These are phyloP conservation scores for Dendrocopos noguchii DNA, from an alignment of 2,113 vertebrate genomes.

Conservation along the genomic window DNA sequence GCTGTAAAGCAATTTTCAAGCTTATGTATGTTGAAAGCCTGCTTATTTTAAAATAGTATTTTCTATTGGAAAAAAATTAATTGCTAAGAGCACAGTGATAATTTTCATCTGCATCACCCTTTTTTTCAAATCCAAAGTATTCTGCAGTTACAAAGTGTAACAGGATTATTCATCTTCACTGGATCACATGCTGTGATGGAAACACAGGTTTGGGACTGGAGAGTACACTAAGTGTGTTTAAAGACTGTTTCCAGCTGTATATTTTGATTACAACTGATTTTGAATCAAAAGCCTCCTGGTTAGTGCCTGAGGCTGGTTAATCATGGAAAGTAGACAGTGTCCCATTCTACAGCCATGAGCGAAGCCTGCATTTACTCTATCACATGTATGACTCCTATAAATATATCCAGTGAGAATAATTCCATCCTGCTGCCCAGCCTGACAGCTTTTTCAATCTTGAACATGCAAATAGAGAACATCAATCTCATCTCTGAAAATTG, in stretches of 20 bases:
- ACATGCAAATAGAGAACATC: not conserved
- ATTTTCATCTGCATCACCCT: not conserved
- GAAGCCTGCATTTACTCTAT: not conserved
- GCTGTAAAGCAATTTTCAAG: not conserved
- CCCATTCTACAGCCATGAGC: not conserved
- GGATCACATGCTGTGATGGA: not conserved
- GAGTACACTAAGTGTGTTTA: not conserved
- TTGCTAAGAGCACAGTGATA: not conserved
- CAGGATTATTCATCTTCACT: not conserved
- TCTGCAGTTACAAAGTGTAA: not conserved
- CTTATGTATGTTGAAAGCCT: not conserved
- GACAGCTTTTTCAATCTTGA: not conserved
- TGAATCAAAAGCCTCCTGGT: not conserved
- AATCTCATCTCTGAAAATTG: not conserved
- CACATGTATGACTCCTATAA: fast-evolving
- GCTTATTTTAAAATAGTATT: not conserved
- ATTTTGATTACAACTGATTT: not conserved
- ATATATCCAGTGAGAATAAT: not conserved
- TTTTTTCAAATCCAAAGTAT: not conserved
- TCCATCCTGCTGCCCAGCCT: not conserved
- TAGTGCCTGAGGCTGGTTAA: not conserved
- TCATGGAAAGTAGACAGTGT: not conserved
- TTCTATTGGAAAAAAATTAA: not conserved
- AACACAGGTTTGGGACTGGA: not conserved
- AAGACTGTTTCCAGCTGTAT: not conserved